phyloP scores from a whole-genome alignment of 2,888 invertebrate species.

The Gnatocerus cornutus region DNA sequence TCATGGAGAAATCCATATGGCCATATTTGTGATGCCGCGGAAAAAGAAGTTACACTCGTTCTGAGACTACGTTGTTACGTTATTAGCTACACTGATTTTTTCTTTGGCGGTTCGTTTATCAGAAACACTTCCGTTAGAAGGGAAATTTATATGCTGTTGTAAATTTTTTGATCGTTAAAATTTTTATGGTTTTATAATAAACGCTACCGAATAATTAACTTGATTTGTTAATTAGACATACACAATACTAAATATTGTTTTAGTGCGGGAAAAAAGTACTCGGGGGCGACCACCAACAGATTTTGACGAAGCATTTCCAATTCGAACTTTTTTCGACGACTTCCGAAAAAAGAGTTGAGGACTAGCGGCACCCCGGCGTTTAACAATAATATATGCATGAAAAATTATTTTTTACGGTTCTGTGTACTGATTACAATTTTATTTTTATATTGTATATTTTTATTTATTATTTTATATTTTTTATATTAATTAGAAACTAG shows the following conservation, averaged over 20 bases:
- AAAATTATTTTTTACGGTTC: no score
- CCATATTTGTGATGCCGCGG: neutral
- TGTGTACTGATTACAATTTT: no score
- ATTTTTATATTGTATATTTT: no score
- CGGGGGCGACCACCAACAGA: neutral
- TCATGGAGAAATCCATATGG: neutral
- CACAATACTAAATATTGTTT: constrained; percentile 1
- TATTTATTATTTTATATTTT: no score
- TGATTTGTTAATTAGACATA: constrained; percentile 10
- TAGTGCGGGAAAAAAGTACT: neutral
- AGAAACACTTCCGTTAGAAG: constrained; percentile 6
- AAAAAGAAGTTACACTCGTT: neutral
- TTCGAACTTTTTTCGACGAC: no score
- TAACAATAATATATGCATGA: no score
- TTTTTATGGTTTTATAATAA: constrained; percentile 22
- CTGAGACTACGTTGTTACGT: neutral
- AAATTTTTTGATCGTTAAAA: constrained; percentile 19
- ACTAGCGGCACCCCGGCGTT: no score
- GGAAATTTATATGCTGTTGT: neutral
- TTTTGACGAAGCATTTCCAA: no score
- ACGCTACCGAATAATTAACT: constrained; percentile 34
- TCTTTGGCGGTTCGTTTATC: neutral
- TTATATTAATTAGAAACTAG: no score
- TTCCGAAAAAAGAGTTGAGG: no score
- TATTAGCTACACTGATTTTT: neutral